Percentiles rank a stretch among this genome's conserved stretches.
Conservation (phyloP, 2,113 vertebrate genomes). For the Phodopus roborovskii region DNA sequence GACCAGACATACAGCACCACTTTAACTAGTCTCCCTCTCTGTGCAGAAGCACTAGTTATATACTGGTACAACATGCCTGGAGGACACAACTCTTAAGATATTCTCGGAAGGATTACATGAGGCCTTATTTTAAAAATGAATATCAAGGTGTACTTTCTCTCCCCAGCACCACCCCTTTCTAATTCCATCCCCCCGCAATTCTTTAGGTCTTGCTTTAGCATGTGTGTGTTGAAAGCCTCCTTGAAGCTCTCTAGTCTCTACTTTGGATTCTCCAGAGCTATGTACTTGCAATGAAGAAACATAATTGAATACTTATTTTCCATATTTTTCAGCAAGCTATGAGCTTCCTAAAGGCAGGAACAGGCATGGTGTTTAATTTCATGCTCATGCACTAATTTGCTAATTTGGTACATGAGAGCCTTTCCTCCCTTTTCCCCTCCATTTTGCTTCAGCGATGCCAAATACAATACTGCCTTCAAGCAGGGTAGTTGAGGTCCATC, state of each 20-base stretch:
- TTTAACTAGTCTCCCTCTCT: background rate
- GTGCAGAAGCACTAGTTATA: background rate
- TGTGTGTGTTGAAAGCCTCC: background rate
- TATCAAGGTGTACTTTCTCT: background rate
- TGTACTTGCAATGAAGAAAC: background rate
- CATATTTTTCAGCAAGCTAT: background rate
- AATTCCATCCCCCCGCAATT: too few relatives aligned
- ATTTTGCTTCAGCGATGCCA: background rate
- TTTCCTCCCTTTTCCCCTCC: background rate
- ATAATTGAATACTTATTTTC: background rate
- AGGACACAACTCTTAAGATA: background rate
- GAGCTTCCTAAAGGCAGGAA: background rate
- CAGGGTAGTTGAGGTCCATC: background rate
- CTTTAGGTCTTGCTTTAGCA: background rate
- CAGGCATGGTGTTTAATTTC: background rate
- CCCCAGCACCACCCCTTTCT: background rate
- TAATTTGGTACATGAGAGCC: background rate
- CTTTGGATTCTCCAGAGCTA: background rate
- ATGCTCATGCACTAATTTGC: background rate
- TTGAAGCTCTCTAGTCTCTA: background rate
- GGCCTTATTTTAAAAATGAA: background rate
- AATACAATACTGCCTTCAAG: background rate
- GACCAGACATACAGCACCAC: background rate
- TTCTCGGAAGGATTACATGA: background rate
- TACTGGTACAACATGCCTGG: background rate